Evolutionary conservation across 2,888 invertebrate genomes (phyloP).

Genomic region (Ephialtes manifestator): DNA sequence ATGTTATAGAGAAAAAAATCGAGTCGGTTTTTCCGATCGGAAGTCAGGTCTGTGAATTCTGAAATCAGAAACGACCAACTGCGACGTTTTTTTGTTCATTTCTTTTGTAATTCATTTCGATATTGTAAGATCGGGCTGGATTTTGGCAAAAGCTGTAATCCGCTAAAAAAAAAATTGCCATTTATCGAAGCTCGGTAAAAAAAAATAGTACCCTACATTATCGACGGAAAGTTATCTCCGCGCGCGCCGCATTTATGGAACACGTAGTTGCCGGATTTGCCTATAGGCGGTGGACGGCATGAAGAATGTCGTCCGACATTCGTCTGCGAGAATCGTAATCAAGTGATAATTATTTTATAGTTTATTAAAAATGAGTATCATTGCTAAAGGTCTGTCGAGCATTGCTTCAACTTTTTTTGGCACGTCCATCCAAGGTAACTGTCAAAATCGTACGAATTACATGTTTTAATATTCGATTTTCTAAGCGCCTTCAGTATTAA

Average conservation of each 20-base stretch:
- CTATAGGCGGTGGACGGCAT: slow-evolving; percentile 28
- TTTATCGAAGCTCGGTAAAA: not conserved
- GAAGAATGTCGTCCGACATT: slow-evolving; percentile 49
- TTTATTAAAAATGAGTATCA: slow-evolving; percentile 76
- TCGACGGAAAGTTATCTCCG: slow-evolving; percentile 31
- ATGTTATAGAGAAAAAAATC: too few species aligned
- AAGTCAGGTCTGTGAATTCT: too few species aligned
- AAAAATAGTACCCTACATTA: slow-evolving; percentile 48
- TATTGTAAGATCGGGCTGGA: not conserved
- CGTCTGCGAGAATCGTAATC: slow-evolving; percentile 25
- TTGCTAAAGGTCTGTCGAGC: slow-evolving; percentile 73
- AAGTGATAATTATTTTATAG: slow-evolving; percentile 29
- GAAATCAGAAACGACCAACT: too few species aligned
- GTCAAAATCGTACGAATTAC: not conserved
- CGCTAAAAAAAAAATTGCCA: too few species aligned
- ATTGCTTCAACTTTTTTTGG: slow-evolving; percentile 72
- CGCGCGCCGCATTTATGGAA: slow-evolving; percentile 43
- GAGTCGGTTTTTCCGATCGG: too few species aligned
- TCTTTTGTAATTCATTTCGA: too few species aligned
- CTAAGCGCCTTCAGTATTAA: not conserved
- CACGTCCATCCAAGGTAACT: slow-evolving; percentile 76
- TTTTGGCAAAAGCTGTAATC: too few species aligned
- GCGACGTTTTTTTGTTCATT: too few species aligned
- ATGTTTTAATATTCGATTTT: not conserved
- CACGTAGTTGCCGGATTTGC: not conserved